Base-by-base conservation (phyloP, 2,888 invertebrate species). In the Fragum fragum region DNA sequence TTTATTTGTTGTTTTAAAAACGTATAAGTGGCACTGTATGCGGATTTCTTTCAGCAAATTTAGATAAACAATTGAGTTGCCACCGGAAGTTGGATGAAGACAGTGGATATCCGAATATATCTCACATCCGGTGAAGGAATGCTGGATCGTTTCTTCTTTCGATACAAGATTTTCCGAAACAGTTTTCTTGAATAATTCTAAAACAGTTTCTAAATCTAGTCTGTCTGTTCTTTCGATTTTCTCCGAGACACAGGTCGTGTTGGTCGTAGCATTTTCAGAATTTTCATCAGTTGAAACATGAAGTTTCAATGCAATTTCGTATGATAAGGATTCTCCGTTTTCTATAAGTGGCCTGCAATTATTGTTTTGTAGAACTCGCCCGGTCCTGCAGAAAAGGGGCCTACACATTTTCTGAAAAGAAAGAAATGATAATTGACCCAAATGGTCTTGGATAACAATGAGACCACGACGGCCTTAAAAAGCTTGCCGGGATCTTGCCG, bases 371-470 rank as follows among this genome's bases (percentile, higher is more conserved):
- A 71, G 36, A 29, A 71, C n/a, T 11, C 55, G 14, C 32, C 71
- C 71, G 1, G 29, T 26, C 29, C 55, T 36, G 18, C 71, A 71
- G 36, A 36, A 71, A 5, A 71, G 53, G 1, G 55, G 39, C 14
- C 71, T 53, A 21, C 71, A 71, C 36, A 36, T 57, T 57, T 55
- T 26, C 71, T 71, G 71, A 14, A 70, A 70, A 2, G 26, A 28
- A 69, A 52, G 39, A 39, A 9, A 66, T 23, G 18, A 59, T 26
- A 59, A 26, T 26, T 26, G 53, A n/a, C n/a, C n/a, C n/a, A n/a
- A n/a, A n/a, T n/a, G n/a, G n/a, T n/a, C n/a, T n/a, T n/a, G n/a
- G n/a, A n/a, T n/a, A n/a, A n/a, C n/a, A n/a, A n/a, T n/a, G n/a
- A n/a, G n/a, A n/a, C n/a, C n/a, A n/a, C n/a, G n/a, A n/a, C n/a